Evolutionary conservation across 2,888 invertebrate species (phyloP), one percentile per base, ranked within the genome.

Genomic region (Epirrita christyi): DNA sequence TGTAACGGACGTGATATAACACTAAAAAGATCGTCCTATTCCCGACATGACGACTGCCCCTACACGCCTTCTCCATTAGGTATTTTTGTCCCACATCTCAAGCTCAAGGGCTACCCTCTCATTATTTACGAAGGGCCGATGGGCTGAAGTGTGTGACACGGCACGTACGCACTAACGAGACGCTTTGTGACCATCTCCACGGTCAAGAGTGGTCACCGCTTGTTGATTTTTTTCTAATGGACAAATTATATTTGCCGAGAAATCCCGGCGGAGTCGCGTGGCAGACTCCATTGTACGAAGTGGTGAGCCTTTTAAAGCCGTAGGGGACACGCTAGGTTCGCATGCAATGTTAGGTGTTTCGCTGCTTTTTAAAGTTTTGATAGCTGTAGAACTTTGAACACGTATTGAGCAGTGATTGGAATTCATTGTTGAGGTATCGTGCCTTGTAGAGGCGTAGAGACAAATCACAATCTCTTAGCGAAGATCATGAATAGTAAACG

Each of bases 141-240:
- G 85, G 86, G 77, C 55, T 88, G 86, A 86, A 88, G 89, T 87
- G 88, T 86, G 89, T 87, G 92, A 89, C 88, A 84, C 86, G 89
- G 89, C 92, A 92, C 92, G 92, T 92, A 83, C 88, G 63, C 84
- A 81, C 89, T 92, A 92, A 92, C 92, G 92, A 92, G 92, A 91
- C 86, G 88, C 86, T 91, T 92, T 92, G 92, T 92, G 91, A 88
- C 87, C 89, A 86, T 86, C 89, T 83, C 80, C 76, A 75, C 72
- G 63, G 65, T 85, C 82, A 75, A 83, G 84, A 80, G 86, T 86
- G 90, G 89, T 88, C 90, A 88, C 78, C 77, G 80, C 78, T 85
- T 85, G 86, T 86, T 87, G 85, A 87, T 88, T 90, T 88, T 58
- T 88, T 91, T 91, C n/a, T 88, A 92, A 90, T 87, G 89, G 85